A percentile compares a stretch with the other conserved stretches of the same genome.
Conservation (phyloP, 2,113 vertebrate genomes). For the Reinhardtius hippoglossoides region DNA sequence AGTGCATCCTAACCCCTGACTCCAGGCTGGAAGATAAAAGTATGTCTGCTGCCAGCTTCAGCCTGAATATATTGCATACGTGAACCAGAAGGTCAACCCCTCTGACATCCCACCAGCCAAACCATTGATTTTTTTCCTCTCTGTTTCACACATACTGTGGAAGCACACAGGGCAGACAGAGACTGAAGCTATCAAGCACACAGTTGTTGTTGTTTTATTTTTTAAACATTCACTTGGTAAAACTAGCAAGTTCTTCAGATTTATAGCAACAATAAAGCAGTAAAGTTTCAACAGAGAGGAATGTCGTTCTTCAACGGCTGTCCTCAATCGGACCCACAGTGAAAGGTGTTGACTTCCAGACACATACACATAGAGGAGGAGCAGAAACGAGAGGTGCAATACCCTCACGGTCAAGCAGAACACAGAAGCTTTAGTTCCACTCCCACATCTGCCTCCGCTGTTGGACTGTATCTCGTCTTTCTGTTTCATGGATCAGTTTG, state of each 20-base stretch:
- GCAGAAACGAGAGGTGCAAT: constrained; percentile 22
- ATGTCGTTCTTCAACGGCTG: constrained; percentile 51
- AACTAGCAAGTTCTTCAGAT: constrained; percentile 45
- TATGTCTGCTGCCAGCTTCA: constrained; percentile 23
- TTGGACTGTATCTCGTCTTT: neutral
- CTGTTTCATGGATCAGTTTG: constrained; percentile 26
- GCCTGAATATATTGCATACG: constrained; percentile 72
- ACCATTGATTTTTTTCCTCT: constrained; percentile 69
- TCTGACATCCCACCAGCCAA: constrained; percentile 66
- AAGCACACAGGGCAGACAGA: constrained; percentile 52
- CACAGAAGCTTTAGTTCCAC: neutral
- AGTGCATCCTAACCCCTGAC: constrained; percentile 36
- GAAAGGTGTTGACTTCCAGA: constrained; percentile 48
- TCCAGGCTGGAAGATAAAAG: constrained; percentile 23
- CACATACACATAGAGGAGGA: constrained; percentile 12
- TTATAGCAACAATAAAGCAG: constrained; percentile 45
- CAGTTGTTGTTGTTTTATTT: constrained; percentile 31
- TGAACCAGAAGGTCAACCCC: constrained; percentile 44
- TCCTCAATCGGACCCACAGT: constrained; percentile 59
- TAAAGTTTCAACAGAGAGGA: constrained; percentile 36
- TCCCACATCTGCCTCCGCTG: constrained; percentile 14
- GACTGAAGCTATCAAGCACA: constrained; percentile 49
- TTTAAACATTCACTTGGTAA: constrained; percentile 69
- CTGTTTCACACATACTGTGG: constrained; percentile 36
- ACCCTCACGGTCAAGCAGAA: constrained; percentile 27